Percentiles rank a stretch among this genome's conserved stretches.
These are phyloP conservation scores for Brachyrhaphis roseni DNA, from an alignment of 2,797 vertebrate genomes.

Conservation along the genomic window DNA sequence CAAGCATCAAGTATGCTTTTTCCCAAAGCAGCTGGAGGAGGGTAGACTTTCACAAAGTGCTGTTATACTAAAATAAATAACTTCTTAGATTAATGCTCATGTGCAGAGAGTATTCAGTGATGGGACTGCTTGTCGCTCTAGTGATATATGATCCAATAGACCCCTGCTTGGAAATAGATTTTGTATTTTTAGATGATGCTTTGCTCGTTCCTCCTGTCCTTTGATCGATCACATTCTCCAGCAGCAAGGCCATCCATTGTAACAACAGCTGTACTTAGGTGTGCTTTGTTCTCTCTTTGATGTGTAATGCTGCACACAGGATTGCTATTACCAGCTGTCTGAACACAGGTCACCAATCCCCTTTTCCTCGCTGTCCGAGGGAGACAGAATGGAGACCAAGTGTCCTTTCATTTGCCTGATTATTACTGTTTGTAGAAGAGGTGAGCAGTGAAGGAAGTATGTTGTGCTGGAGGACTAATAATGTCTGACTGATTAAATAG, in stretches of 20 bases:
- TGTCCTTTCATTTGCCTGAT: slow-evolving; percentile 57
- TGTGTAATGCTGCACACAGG: slow-evolving; percentile 48
- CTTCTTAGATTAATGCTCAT: slow-evolving; percentile 11
- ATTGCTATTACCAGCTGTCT: slow-evolving; percentile 62
- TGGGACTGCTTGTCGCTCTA: slow-evolving; percentile 11
- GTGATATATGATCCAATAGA: slow-evolving; percentile 58
- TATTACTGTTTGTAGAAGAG: slow-evolving; percentile 43
- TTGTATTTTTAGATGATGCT: slow-evolving; percentile 65
- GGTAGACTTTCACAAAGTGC: slow-evolving; percentile 28
- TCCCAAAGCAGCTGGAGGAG: slow-evolving; percentile 41
- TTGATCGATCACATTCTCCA: slow-evolving; percentile 61
- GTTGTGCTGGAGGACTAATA: background rate
- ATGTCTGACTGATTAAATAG: slow-evolving; percentile 9
- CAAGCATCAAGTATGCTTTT: slow-evolving; percentile 42
- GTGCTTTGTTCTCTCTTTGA: slow-evolving; percentile 56
- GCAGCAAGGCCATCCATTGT: slow-evolving; percentile 52
- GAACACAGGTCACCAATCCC: slow-evolving; percentile 49
- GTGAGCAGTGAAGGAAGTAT: background rate
- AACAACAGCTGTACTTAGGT: slow-evolving; percentile 51
- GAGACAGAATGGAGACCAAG: slow-evolving; percentile 41
- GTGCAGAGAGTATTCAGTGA: slow-evolving; percentile 21
- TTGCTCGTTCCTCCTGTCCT: slow-evolving; percentile 52
- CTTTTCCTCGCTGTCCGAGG: slow-evolving; percentile 38
- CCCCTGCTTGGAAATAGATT: slow-evolving; percentile 58
- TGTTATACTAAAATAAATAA: slow-evolving; percentile 12